Evolutionary conservation across 2,797 vertebrate genomes (phyloP).

Genomic region (Melanotaenia parkinsoni): DNA sequence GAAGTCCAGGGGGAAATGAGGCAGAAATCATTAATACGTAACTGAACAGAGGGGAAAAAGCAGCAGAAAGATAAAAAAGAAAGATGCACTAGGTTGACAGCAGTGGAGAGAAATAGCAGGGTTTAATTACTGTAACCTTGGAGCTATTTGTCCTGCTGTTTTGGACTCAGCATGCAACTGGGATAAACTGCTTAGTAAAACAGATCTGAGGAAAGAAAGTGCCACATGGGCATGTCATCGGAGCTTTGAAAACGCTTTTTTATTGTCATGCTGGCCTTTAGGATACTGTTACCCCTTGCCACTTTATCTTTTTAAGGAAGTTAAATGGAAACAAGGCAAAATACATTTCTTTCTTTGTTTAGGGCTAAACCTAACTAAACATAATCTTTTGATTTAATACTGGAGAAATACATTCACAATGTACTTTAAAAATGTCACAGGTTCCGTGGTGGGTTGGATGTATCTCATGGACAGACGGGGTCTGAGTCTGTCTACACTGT

Average conservation of each 20-base stretch:
- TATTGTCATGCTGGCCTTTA: constrained; percentile 21
- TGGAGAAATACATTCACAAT: not conserved
- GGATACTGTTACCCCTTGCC: constrained; percentile 8
- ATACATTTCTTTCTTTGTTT: not conserved
- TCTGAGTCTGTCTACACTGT: constrained; percentile 92
- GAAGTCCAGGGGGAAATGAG: not conserved
- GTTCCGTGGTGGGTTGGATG: constrained; percentile 96
- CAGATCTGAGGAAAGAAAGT: constrained; percentile 41
- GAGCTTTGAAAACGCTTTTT: constrained; percentile 21
- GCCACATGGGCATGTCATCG: constrained; percentile 35
- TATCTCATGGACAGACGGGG: constrained; percentile 95
- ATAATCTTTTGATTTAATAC: not conserved
- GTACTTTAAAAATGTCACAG: constrained; percentile 72
- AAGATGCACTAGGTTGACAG: not conserved
- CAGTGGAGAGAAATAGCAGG: constrained; percentile 13
- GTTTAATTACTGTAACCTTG: constrained; percentile 46
- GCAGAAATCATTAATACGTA: not conserved
- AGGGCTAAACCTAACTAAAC: not conserved
- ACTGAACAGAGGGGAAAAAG: not conserved
- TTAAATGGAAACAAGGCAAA: not conserved
- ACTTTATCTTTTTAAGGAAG: not conserved
- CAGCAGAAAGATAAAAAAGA: not conserved
- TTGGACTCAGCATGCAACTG: constrained; percentile 17
- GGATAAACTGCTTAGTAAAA: constrained; percentile 48
- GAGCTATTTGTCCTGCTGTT: constrained; percentile 45